These are phyloP conservation scores for Poecilia picta DNA, from an alignment of 2,797 vertebrate genomes.

Conservation along the genomic window DNA sequence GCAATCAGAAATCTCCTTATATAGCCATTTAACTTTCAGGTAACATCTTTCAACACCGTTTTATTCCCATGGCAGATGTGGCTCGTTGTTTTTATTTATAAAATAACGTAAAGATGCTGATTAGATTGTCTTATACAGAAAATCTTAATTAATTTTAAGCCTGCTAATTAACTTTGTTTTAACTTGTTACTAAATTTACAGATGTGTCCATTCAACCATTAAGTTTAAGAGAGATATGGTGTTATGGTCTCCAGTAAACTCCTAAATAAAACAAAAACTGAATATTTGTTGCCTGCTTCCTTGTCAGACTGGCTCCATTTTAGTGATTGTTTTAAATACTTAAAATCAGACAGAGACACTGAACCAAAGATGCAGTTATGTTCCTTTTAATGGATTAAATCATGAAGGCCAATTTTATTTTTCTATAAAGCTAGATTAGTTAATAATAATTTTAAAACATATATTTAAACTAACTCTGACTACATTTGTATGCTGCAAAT, in stretches of 20 bases:
- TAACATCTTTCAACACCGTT: neutral
- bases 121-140: neutral
- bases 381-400: neutral
- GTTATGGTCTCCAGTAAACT: neutral
- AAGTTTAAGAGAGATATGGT: neutral
- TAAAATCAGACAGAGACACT: neutral
- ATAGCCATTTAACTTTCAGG: neutral
- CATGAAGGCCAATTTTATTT: neutral
- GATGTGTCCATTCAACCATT: neutral
- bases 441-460: neutral
- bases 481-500: neutral
- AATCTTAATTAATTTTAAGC: neutral
- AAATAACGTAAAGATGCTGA: neutral
- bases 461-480: neutral
- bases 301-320: neutral
- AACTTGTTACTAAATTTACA: neutral
- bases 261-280: neutral
- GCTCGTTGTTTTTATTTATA: neutral
- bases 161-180: neutral
- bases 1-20: neutral
- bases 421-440: neutral
- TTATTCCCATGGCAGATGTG: neutral
- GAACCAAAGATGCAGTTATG: neutral
- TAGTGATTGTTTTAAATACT: neutral
- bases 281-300: neutral